Conservation (phyloP, 2,113 vertebrate species). For the Terrapene triunguis region DNA sequence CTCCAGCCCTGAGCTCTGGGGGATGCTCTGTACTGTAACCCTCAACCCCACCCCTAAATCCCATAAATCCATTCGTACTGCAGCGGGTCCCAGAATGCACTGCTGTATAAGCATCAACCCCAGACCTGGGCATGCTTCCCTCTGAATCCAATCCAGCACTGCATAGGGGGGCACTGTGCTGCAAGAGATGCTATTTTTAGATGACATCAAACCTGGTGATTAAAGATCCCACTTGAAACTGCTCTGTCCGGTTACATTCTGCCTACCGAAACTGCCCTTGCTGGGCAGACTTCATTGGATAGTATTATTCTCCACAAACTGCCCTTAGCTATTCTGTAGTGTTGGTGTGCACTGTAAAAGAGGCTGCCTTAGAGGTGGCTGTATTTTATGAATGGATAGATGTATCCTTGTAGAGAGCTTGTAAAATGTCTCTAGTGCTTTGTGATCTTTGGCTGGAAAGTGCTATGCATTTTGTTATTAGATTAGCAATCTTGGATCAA, state of each 20-base stretch:
- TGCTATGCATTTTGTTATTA: neutral
- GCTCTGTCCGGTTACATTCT: neutral
- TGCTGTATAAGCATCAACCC: neutral
- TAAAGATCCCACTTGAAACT: neutral
- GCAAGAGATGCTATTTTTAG: neutral
- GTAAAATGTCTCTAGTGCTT: neutral
- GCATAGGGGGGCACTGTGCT: neutral
- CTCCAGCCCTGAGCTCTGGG: neutral
- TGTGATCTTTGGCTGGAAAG: fast-evolving
- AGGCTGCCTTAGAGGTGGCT: neutral
- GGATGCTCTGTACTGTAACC: neutral
- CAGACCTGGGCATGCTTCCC: neutral
- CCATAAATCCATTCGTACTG: neutral
- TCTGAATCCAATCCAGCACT: no score
- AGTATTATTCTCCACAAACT: neutral
- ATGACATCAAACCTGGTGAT: neutral
- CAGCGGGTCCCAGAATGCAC: neutral
- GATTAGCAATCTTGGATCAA: fast-evolving
- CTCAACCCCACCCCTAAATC: neutral
- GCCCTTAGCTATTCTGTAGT: neutral
- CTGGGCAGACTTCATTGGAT: neutral
- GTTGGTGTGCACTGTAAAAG: neutral
- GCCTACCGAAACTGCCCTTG: neutral
- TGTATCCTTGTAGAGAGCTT: neutral
- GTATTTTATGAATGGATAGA: neutral